Percentiles rank a stretch among this genome's conserved stretches.
Conservation (phyloP, 2,113 vertebrate species). For the Cinclus cinclus region DNA sequence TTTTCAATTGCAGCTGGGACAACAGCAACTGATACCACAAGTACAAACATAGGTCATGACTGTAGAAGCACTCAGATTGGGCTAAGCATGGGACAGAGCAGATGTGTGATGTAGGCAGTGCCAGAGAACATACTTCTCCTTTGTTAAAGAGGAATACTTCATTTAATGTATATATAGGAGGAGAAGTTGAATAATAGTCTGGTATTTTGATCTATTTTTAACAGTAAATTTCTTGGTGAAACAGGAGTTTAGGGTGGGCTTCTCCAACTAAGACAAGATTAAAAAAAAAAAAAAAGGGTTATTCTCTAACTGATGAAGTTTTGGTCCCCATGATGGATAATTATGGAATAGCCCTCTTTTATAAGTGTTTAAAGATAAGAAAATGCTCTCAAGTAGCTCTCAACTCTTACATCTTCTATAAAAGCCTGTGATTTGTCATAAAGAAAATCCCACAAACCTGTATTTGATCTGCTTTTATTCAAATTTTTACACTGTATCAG, state of each 20-base stretch:
- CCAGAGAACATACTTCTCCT: not conserved
- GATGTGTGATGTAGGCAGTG: not conserved
- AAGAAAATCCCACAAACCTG: rapidly evolving
- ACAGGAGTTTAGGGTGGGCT: not conserved
- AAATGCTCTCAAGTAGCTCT: constrained; percentile 34
- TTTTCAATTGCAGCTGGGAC: not conserved
- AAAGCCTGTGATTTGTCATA: constrained; percentile 11
- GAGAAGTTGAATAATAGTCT: not conserved
- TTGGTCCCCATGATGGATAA: constrained; percentile 1
- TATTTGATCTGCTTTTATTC: constrained; percentile 14
- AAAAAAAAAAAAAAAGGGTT: not conserved
- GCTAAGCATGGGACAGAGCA: not conserved
- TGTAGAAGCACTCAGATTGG: not conserved
- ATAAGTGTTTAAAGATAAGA: constrained; percentile 36
- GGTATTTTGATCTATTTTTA: constrained; percentile 9
- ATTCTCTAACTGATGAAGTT: constrained; percentile 12
- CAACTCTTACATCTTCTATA: constrained; percentile 10
- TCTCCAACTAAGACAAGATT: not conserved
- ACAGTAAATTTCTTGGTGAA: not conserved
- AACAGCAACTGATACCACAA: not conserved
- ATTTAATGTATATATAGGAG: not conserved
- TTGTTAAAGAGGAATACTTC: not conserved
- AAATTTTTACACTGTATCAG: not conserved
- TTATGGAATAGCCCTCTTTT: constrained; percentile 21
- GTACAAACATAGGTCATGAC: not conserved